phyloP scores from a whole-genome alignment of 2,797 vertebrate species.

The Paramormyrops hopkinsi region DNA sequence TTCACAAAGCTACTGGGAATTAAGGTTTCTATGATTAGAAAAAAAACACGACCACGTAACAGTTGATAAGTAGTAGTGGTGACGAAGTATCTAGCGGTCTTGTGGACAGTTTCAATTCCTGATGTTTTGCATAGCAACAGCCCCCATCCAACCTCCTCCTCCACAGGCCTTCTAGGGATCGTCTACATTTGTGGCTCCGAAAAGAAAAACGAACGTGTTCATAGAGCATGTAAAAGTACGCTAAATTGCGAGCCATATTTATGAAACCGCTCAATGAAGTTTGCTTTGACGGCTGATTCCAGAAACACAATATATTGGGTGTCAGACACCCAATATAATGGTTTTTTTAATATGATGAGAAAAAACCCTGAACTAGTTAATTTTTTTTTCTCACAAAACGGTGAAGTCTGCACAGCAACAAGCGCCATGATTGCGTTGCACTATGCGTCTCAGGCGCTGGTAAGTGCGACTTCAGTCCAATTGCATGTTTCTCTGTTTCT shows the following conservation, averaged over 20 bases:
- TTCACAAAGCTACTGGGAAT: neutral
- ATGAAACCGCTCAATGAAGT: neutral
- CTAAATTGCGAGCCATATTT: rapidly evolving
- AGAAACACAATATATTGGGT: neutral
- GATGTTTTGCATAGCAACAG: constrained; percentile 78
- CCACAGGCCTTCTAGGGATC: constrained; percentile 43
- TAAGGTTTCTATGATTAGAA: neutral
- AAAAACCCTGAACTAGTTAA: constrained; percentile 57
- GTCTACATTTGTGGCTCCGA: constrained; percentile 39
- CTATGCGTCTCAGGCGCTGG: constrained; percentile 60
- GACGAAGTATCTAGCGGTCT: constrained; percentile 31
- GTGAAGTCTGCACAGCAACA: constrained; percentile 77
- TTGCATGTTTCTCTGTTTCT: constrained; percentile 66
- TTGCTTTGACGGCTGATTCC: neutral
- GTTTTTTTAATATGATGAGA: neutral
- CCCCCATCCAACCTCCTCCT: constrained; percentile 45
- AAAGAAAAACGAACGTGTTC: constrained; percentile 42
- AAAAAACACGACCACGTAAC: neutral
- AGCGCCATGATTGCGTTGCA: constrained; percentile 69
- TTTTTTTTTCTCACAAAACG: constrained; percentile 46
- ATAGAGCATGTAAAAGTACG: neutral
- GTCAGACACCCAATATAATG: neutral
- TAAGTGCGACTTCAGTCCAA: constrained; percentile 68
- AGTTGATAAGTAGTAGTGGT: neutral
- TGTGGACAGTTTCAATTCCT: constrained; percentile 59